A percentile compares a stretch with the other conserved stretches of the same genome.
Conservation (phyloP, 2,113 vertebrate genomes). For the Redunca redunca region DNA sequence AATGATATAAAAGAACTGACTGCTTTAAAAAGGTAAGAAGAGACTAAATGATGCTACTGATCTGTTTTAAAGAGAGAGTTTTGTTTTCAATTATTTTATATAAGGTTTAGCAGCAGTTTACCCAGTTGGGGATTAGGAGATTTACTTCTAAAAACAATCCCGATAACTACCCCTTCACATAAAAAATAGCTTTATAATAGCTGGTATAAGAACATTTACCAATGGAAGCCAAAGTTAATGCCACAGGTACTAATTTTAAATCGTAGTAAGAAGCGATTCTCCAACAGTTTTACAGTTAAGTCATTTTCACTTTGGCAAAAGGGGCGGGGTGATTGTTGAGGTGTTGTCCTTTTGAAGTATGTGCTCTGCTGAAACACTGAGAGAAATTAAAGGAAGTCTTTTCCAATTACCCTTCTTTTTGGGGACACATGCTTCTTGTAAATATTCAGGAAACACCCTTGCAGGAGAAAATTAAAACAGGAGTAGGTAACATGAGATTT, state of each 20-base stretch:
- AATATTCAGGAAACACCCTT: conserved; percentile 47
- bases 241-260: conserved; percentile 22
- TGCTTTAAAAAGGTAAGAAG: not conserved
- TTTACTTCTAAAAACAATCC: conserved; percentile 43
- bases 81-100: not conserved
- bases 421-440: conserved; percentile 34
- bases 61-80: not conserved
- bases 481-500: not conserved
- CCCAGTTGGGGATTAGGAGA: not conserved
- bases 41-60: not conserved
- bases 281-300: not conserved
- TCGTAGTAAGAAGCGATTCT: not conserved
- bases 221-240: not conserved
- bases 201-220: not conserved
- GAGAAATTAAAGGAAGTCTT: conserved; percentile 19
- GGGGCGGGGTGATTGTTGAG: not conserved
- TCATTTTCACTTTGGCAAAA: conserved; percentile 22
- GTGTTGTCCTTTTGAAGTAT: not conserved
- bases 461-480: conserved; percentile 24
- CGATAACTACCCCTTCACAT: conserved; percentile 1
- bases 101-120: not conserved
- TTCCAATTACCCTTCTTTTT: conserved; percentile 15
- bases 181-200: not conserved
- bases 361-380: not conserved
- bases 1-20: not conserved